Conservation (phyloP, 2,113 vertebrate genomes). For the Oncorhynchus mykiss region DNA sequence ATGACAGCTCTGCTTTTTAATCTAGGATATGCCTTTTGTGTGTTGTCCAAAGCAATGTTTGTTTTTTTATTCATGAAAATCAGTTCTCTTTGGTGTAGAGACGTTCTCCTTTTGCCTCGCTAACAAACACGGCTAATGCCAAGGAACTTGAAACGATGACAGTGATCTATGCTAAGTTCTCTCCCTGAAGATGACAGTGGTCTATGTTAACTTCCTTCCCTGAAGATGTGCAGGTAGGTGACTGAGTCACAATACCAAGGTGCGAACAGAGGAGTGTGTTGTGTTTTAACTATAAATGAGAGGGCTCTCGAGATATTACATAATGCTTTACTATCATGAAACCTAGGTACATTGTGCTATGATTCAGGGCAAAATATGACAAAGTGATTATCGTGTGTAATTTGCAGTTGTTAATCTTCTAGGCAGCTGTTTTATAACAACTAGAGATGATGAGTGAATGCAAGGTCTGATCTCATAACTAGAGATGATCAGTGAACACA, state of each 20-base stretch:
- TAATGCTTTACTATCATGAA: background rate
- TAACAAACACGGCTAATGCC: constrained; percentile 46
- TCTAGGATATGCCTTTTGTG: constrained; percentile 1
- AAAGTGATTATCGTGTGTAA: background rate
- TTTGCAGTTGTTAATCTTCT: background rate
- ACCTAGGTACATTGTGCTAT: background rate
- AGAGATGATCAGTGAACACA: too few species aligned
- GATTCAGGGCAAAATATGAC: background rate
- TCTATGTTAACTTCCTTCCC: background rate
- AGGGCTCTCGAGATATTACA: background rate
- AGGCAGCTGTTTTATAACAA: background rate
- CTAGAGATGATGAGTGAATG: background rate
- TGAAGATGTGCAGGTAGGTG: background rate
- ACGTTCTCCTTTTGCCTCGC: constrained; percentile 39
- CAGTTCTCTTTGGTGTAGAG: constrained; percentile 63
- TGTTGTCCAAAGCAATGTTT: constrained; percentile 67
- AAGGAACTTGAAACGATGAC: constrained; percentile 13
- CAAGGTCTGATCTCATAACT: background rate
- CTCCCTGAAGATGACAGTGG: background rate
- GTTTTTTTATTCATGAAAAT: constrained; percentile 68
- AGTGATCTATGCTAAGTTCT: background rate
- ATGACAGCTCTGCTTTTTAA: constrained; percentile 26
- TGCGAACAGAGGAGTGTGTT: background rate
- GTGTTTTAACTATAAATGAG: background rate
- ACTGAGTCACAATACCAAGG: background rate